phyloP scores from a whole-genome alignment of 1,140 invertebrate genomes.

The Pseudomyrmex sp. region DNA sequence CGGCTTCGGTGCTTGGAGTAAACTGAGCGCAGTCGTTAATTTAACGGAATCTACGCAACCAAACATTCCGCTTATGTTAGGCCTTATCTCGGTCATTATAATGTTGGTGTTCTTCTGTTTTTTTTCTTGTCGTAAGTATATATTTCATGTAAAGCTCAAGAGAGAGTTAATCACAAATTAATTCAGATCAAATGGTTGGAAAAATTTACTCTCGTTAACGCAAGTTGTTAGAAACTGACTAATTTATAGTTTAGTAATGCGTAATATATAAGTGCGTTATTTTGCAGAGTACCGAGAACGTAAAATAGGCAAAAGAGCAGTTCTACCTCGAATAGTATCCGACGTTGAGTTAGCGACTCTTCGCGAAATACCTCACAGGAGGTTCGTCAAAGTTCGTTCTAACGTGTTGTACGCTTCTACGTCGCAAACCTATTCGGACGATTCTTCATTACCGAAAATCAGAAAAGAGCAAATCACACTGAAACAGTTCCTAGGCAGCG shows the following conservation, averaged over 20 bases:
- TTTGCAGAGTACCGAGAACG: conserved; percentile 84
- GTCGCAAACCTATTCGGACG: conserved; percentile 88
- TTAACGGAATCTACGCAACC: conserved; percentile 85
- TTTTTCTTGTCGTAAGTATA: conserved; percentile 81
- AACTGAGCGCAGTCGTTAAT: conserved; percentile 87
- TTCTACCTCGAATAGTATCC: conserved; percentile 86
- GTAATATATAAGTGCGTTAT: conserved; percentile 52
- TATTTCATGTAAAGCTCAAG: neutral
- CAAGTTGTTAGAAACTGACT: no score
- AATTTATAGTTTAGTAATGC: neutral
- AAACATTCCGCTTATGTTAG: conserved; percentile 87
- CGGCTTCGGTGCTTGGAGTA: conserved; percentile 91
- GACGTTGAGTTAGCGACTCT: conserved; percentile 95
- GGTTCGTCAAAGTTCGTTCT: conserved; percentile 89
- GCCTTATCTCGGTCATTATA: conserved; percentile 85
- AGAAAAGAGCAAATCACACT: conserved; percentile 92
- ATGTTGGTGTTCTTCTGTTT: conserved; percentile 81
- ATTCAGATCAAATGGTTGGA: neutral
- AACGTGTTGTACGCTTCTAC: conserved; percentile 92
- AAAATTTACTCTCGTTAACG: conserved; percentile 1
- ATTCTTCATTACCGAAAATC: conserved; percentile 91
- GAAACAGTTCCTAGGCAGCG: conserved; percentile 95
- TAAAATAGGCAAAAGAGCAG: conserved; percentile 87
- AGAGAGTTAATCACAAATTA: conserved; percentile 1
- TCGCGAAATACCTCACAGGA: conserved; percentile 91